Evolutionary conservation across 2,113 vertebrate genomes (phyloP).

Genomic region (Atractosteus spatula): DNA sequence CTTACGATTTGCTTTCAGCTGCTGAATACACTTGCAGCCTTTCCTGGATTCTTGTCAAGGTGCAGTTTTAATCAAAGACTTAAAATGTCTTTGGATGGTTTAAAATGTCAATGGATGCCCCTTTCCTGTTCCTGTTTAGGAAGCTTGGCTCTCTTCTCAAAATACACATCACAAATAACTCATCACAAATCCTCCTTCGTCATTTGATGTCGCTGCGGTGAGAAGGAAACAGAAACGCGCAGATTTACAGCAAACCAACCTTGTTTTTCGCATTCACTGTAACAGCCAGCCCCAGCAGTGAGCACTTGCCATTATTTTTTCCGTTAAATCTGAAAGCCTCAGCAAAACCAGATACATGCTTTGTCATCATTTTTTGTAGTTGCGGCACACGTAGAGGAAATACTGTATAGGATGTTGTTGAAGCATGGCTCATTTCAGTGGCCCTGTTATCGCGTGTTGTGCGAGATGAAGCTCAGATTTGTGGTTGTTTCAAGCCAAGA

Average conservation of each 20-base stretch:
- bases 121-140: slow-evolving; percentile 29
- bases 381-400: too few relatives aligned
- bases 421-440: not conserved
- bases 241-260: not conserved
- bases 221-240: slow-evolving; percentile 34
- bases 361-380: too few relatives aligned
- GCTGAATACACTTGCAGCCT: slow-evolving; percentile 37
- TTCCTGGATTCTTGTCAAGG: slow-evolving; percentile 41
- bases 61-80: slow-evolving; percentile 39
- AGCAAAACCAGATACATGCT: not conserved
- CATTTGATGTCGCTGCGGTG: slow-evolving; percentile 68
- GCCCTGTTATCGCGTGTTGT: not conserved
- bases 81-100: too few relatives aligned
- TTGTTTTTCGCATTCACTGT: not conserved
- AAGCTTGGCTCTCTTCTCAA: slow-evolving; percentile 30
- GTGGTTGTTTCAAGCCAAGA: too few relatives aligned
- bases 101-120: slow-evolving; percentile 25
- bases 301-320: not conserved
- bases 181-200: slow-evolving; percentile 92
- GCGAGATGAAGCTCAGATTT: too few relatives aligned
- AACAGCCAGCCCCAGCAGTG: not conserved
- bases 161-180: slow-evolving; percentile 5
- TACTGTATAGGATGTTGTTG: too few relatives aligned
- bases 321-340: not conserved
- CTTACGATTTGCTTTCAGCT: slow-evolving; percentile 23